Conservation (phyloP, 2,888 invertebrate genomes). For the Drosophila mercatorum region DNA sequence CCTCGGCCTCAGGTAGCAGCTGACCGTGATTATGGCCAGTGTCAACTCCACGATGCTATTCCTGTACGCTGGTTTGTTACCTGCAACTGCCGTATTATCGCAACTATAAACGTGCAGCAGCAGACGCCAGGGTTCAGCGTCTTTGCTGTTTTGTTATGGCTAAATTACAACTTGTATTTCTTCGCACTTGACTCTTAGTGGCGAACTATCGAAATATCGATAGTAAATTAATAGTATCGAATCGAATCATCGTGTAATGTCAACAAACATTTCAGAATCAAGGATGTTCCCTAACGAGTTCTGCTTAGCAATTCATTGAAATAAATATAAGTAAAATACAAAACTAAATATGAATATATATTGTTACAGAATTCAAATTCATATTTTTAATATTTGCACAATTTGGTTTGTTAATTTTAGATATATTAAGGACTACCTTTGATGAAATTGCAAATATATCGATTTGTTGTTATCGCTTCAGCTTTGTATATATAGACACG, state of each 20-base stretch:
- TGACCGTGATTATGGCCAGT: conserved; percentile 39
- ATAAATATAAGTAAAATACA: no score
- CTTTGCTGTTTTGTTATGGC: conserved; percentile 48
- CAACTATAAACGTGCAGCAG: conserved; percentile 18
- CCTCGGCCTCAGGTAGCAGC: conserved; percentile 51
- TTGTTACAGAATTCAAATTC: no score
- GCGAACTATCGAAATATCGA: conserved; percentile 37
- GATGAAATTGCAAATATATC: conserved; percentile 8
- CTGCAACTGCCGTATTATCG: neutral
- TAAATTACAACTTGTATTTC: conserved; percentile 42
- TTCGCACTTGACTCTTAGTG: conserved; percentile 35
- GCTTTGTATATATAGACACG: conserved; percentile 33
- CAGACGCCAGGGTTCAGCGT: conserved; percentile 43
- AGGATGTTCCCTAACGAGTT: neutral
- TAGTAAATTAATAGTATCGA: neutral
- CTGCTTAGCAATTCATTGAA: neutral
- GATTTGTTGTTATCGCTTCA: conserved; percentile 5
- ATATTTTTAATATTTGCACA: no score
- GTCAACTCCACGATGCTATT: conserved; percentile 34
- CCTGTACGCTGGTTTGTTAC: conserved; percentile 2
- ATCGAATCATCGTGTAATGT: conserved; percentile 10
- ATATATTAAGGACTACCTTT: neutral
- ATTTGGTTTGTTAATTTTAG: neutral
- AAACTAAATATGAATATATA: no score
- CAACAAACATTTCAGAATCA: neutral